Percentiles rank a stretch among this genome's conserved stretches.
These are phyloP conservation scores for Drosophila funebris DNA, from an alignment of 1,140 invertebrate genomes.

Conservation along the genomic window DNA sequence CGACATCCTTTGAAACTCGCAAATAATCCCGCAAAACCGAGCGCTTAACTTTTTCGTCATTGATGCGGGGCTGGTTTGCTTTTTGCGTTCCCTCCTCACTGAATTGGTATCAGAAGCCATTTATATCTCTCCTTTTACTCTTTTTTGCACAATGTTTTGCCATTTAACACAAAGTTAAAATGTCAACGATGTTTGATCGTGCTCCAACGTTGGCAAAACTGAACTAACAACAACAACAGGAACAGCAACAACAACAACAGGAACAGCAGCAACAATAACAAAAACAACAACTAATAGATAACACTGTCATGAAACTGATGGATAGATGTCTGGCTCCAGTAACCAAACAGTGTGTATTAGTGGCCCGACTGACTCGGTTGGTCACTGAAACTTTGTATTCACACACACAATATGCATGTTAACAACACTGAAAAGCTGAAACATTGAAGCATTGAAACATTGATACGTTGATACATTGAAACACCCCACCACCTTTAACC, in stretches of 20 bases:
- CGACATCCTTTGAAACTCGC: conserved; percentile 72
- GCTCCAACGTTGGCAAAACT: conserved; percentile 20
- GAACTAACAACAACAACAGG: conserved; percentile 30
- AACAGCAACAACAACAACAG: conserved; percentile 34
- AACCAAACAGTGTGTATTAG: conserved; percentile 23
- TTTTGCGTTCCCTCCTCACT: conserved; percentile 6
- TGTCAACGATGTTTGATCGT: conserved; percentile 77
- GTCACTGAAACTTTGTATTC: conserved; percentile 25
- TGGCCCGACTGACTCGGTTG: not conserved
- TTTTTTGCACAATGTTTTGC: conserved; percentile 55
- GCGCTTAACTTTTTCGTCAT: conserved; percentile 76
- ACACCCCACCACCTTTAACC: not conserved
- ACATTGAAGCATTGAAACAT: conserved; percentile 13
- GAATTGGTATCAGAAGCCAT: conserved; percentile 13
- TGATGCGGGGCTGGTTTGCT: conserved; percentile 50
- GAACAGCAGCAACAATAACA: conserved; percentile 38
- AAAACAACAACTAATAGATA: conserved; percentile 29
- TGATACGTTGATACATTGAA: conserved; percentile 4
- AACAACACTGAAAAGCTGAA: conserved; percentile 8
- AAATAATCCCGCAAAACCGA: conserved; percentile 78
- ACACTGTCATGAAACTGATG: conserved; percentile 52
- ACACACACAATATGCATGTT: conserved; percentile 13
- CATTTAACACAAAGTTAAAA: conserved; percentile 77
- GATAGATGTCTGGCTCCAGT: conserved; percentile 43
- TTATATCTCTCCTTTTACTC: conserved; percentile 32